Evolutionary conservation across 2,888 invertebrate genomes (phyloP), one percentile per base, ranked within the genome.

Genomic region (Caenorhabditis japonica): DNA sequence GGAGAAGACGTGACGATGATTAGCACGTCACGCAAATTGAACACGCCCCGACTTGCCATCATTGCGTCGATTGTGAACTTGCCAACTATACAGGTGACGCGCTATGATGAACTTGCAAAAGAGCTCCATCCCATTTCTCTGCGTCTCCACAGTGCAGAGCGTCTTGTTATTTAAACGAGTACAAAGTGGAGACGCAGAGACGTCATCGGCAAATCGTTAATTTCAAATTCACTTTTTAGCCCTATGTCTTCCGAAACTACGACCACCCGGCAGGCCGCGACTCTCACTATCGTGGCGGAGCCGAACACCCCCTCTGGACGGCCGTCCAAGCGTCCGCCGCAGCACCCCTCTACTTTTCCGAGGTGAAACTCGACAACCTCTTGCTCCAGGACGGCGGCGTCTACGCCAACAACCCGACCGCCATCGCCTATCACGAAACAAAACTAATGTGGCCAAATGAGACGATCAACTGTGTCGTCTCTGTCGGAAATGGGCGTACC

Each of bases 311-410:
- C 7, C 62, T 79, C 8, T 79, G 77, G 78, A 71, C 71, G 13
- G 80, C 81, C 8, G 71, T 81, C 25, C 90, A 94, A 79, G 95
- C 95, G 0, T 94, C 94, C 0, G 93, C 94, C 43, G 94, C 95
- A 44, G 95, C 95, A 4, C 95, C 95, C 2, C 93, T 93, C 0
- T 94, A 94, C 90, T 95, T 94, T 89, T 92, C 93, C 86, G 94
- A 94, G 89, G 93, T 92, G 86, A 90, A 91, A 77, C 89, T 92
- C 19, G 92, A 51, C n/a, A 72, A 75, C 47, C 56, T 77, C 10
- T 51, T 79, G 12, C 71, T 79, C 10, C 83, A 85, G 72, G 86
- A 86, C 53, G 86, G 86, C 12, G 86, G 86, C n/a, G 84, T 77
- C 33, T 56, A 69, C 41, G 80, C 76, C 19, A 79, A 80, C 56